Evolutionary conservation across 2,888 invertebrate genomes (phyloP), one percentile per base, ranked within the genome.

Genomic region (Lathronympha strigana): DNA sequence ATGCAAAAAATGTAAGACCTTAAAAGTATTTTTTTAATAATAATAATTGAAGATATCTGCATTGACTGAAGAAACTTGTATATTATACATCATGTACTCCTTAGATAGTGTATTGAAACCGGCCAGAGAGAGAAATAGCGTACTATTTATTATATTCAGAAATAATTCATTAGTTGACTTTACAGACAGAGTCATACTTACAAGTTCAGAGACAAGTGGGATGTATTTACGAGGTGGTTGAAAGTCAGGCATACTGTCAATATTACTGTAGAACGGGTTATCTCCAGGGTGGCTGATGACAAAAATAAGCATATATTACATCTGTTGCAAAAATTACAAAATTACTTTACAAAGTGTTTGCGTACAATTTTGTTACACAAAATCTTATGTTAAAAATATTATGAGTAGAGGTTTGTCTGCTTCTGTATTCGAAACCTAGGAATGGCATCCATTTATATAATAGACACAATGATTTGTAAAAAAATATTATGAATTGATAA

Each of bases 171-270:
- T 70, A 67, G 66, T 67, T 67, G 54, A 70, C 63, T 40, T 60
- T 23, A 23, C 17, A 21, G 51, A 50, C 33, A 67, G 69, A 81
- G 73, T 62, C 69, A 68, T 83, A 95, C 98, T 96, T 95, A 99
- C 99, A 96, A 99, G 94, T 93, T 99, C 99, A 69, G 99, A 99
- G 79, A 99, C 99, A 81, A 99, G 94, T 33, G 99, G 98, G 82
- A 99, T 98, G 60, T 98, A 98, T 92, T 99, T 99, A 84, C 98
- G 94, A 80, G 98, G 94, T 61, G 98, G 98, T 81, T 98, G 95
- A 89, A 99, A 99, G 88, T 99, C 99, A 57, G 99, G 99, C 98
- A 98, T 99, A 83, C 99, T 99, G 94, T 99, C 99, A 92, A 99
- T 99, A 90, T 98, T 98, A 90, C 98, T 98, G 94, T 99, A 99